Conservation (phyloP, 2,888 invertebrate genomes). For the Ernsta delagoae region DNA sequence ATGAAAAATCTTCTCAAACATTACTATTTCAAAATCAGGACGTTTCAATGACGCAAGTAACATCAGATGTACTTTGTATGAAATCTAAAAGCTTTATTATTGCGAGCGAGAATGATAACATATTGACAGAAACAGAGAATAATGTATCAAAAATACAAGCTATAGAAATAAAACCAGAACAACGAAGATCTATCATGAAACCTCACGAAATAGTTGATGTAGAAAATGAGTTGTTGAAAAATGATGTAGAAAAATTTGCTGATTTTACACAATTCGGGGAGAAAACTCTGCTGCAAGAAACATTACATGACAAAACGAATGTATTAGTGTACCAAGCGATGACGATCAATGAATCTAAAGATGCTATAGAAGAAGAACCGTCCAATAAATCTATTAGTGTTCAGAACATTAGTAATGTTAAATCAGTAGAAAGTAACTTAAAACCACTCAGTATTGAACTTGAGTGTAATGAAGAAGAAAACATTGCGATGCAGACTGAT, state of each 20-base stretch:
- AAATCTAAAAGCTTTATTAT: slow-evolving; percentile 1
- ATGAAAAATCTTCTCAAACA: neutral
- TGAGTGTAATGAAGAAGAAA: slow-evolving; percentile 9
- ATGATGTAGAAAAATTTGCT: slow-evolving; percentile 29
- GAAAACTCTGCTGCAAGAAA: slow-evolving; percentile 30
- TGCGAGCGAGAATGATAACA: neutral
- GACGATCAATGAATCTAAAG: slow-evolving; percentile 36
- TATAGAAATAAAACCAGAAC: neutral
- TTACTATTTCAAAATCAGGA: slow-evolving; percentile 34
- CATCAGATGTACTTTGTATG: slow-evolving; percentile 3
- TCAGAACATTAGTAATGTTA: slow-evolving; percentile 11
- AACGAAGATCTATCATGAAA: slow-evolving; percentile 30
- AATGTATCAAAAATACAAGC: slow-evolving; percentile 10
- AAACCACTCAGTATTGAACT: slow-evolving; percentile 8
- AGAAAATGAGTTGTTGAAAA: slow-evolving; percentile 37
- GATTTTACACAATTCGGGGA: slow-evolving; percentile 23
- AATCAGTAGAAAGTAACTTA: slow-evolving; percentile 10
- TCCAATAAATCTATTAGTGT: slow-evolving; percentile 15
- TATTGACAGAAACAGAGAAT: neutral
- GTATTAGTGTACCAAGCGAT: slow-evolving; percentile 51
- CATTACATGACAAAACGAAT: slow-evolving; percentile 26
- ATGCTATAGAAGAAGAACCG: slow-evolving; percentile 13
- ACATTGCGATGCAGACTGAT: slow-evolving; percentile 12
- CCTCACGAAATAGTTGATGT: slow-evolving; percentile 38
- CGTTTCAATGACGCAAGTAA: slow-evolving; percentile 44